phyloP scores from a whole-genome alignment of 2,797 vertebrate species.

The Falco biarmicus region DNA sequence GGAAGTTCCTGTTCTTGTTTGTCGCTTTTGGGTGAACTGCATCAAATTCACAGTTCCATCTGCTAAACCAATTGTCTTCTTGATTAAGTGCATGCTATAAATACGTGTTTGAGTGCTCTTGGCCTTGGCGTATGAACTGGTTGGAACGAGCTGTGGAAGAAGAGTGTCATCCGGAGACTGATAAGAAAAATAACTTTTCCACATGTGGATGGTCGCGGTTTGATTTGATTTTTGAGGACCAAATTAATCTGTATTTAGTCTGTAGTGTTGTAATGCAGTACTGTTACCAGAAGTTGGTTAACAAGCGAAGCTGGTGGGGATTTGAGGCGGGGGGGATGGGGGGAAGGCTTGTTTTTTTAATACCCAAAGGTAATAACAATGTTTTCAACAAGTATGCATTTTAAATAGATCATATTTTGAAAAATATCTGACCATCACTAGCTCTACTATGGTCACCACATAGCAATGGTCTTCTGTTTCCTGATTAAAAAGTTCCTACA shows the following conservation, averaged over 20 bases:
- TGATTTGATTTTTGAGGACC: neutral
- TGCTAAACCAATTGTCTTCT: neutral
- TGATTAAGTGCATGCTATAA: neutral
- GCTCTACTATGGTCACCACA: neutral
- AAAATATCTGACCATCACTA: neutral
- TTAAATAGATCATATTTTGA: neutral
- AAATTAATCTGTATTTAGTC: neutral
- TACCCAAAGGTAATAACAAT: neutral
- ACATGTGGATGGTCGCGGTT: fast-evolving
- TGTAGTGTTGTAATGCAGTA: neutral
- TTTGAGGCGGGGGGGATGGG: neutral
- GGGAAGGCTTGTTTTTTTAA: neutral
- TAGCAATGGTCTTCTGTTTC: neutral
- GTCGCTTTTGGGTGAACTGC: neutral
- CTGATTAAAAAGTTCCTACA: neutral
- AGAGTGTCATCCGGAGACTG: neutral
- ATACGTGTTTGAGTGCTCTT: neutral
- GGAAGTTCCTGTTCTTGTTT: neutral
- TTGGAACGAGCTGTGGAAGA: neutral
- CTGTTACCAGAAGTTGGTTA: neutral
- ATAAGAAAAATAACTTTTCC: neutral
- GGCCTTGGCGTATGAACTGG: neutral
- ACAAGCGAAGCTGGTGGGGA: neutral
- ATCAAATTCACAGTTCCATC: neutral
- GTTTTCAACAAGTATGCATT: neutral